Base-by-base conservation (phyloP, 1,140 invertebrate genomes). In the Linepithema humile region DNA sequence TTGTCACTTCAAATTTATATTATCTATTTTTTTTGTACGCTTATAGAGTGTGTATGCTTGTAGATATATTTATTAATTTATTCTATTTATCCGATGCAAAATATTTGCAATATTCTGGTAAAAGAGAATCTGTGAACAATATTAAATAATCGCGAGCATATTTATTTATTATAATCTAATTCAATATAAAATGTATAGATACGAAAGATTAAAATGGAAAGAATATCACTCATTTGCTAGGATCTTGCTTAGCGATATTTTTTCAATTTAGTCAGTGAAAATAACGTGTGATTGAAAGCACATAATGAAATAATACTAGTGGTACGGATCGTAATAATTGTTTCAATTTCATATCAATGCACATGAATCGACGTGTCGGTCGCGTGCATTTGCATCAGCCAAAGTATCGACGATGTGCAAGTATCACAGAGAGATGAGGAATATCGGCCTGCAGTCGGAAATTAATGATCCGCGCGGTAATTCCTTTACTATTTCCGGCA, bases 391-490 rank as follows among this genome's bases (percentile, higher is more conserved):
- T 80, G 38, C 38, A 48, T 70, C 64, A 70, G 67, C 17, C 23
- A 35, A 40, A 48, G 35, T 80, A 70, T 70, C 64, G 35, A 70
- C 26, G 35, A 20, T 70, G 75, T 15, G 29, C 75, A 70, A 70
- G 26, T 55, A 80, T 70, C 48, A 15, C 48, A 64, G 1, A 5
- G 29, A 32, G 45, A 55, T 10, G 48, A 32, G 50, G 40, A 73
- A 10, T 29, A 73, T 60, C 78, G 57, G 40, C 20, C 55, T n/a
- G 2, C 23, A 15, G 29, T 43, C 59, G 70, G 67, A 84, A 88
- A 88, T 88, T 84, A 87, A 84, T 80, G 80, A 38, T 60, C 43
- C n/a, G 15, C 65, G 12, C 35, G 12, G 23, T 38, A 20, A 74
- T 12, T 48, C 55, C 7, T 83, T 60, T 38, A 50, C 45, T 78